Percentiles rank a stretch among this genome's conserved stretches.
Conservation (phyloP, 2,113 vertebrate genomes). For the Uria aalge region DNA sequence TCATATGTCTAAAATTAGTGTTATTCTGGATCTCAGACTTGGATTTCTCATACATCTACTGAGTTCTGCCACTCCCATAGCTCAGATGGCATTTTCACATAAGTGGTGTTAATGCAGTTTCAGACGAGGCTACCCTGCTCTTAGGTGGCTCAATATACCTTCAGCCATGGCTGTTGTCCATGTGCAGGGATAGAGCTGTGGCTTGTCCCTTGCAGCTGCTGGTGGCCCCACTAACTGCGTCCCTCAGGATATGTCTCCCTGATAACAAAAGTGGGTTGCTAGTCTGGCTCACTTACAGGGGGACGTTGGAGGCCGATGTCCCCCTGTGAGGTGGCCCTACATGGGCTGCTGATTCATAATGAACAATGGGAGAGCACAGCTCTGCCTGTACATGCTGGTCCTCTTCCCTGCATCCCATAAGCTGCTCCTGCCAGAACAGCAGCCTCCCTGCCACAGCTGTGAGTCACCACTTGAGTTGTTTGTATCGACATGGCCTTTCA, state of each 20-base stretch:
- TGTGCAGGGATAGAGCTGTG: not conserved
- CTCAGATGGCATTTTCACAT: not conserved
- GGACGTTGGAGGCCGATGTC: not conserved
- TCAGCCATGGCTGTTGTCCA: not conserved
- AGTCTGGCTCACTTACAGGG: accelerated
- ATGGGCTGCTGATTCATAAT: not conserved
- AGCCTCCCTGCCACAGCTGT: not conserved
- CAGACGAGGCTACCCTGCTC: not conserved
- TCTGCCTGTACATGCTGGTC: not conserved
- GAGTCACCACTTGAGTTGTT: not conserved
- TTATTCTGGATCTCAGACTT: not conserved
- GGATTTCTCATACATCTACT: not conserved
- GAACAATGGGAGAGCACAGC: not conserved
- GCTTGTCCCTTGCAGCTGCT: not conserved
- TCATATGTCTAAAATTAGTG: not conserved
- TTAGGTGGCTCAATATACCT: not conserved
- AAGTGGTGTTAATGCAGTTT: not conserved
- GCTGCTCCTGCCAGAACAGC: not conserved
- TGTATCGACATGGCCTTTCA: not conserved
- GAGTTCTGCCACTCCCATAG: not conserved
- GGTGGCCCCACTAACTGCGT: not conserved
- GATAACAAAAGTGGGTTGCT: not conserved
- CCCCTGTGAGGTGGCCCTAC: not conserved
- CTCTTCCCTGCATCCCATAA: not conserved
- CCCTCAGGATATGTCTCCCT: not conserved